Conservation (phyloP, 2,797 vertebrate species). For the Cuniculus paca region DNA sequence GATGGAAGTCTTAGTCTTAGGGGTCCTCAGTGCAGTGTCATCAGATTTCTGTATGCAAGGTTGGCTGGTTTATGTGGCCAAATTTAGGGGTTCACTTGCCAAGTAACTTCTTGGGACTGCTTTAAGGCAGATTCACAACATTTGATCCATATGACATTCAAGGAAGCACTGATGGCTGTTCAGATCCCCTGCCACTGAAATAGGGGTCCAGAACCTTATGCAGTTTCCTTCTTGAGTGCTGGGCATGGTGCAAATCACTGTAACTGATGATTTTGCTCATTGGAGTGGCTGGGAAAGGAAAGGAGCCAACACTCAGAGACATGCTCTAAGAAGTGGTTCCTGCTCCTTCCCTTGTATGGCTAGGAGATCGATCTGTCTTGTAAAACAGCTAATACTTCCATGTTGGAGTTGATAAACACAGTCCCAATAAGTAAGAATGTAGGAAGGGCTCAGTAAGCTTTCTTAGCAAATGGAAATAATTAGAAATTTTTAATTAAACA, state of each 20-base stretch:
- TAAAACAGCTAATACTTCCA: not conserved
- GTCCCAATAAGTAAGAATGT: not conserved
- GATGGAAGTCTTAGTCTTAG: not conserved
- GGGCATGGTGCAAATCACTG: not conserved
- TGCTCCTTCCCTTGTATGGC: not conserved
- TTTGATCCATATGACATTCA: not conserved
- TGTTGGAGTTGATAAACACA: not conserved
- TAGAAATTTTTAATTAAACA: not conserved
- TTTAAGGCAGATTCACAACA: not conserved
- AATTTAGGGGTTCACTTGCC: not conserved
- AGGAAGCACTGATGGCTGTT: not conserved
- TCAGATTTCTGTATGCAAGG: not conserved
- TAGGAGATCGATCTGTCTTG: not conserved
- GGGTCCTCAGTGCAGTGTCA: not conserved
- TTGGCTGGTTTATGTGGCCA: not conserved
- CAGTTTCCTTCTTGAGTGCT: not conserved
- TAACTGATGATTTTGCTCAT: not conserved
- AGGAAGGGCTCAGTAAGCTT: not conserved
- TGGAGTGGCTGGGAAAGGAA: not conserved
- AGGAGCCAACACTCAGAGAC: not conserved
- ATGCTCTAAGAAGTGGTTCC: not conserved
- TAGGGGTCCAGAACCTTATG: not conserved
- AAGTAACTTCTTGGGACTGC: not conserved
- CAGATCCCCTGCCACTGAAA: not conserved
- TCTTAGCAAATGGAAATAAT: not conserved